phyloP scores from a whole-genome alignment of 2,113 vertebrate species.

The Tetraodon nigroviridis region DNA sequence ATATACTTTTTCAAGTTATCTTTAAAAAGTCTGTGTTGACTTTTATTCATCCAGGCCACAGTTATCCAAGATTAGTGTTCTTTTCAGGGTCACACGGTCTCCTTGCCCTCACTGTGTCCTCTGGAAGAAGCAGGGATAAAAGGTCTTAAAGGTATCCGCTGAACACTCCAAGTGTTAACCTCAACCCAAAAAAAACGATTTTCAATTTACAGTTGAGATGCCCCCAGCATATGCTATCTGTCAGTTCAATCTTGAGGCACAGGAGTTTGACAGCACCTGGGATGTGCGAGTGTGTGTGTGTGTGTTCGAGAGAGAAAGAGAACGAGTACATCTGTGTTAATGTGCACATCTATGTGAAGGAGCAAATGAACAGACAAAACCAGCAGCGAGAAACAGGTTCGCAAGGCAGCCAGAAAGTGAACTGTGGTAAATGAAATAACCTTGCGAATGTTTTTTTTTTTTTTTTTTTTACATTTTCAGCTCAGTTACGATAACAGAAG shows the following conservation, averaged over 20 bases:
- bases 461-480: conserved; percentile 28
- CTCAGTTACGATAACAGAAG: conserved; percentile 29
- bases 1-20: too few species aligned
- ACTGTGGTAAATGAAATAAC: conserved; percentile 17
- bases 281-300: conserved; percentile 24
- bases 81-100: conserved; percentile 25
- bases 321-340: conserved; percentile 7
- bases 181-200: conserved; percentile 70
- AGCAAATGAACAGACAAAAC: conserved; percentile 9
- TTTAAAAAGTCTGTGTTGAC: too few species aligned
- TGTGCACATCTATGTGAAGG: conserved; percentile 19
- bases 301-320: too few species aligned
- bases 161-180: conserved; percentile 49
- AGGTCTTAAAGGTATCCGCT: conserved; percentile 52
- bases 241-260: conserved; percentile 49
- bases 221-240: conserved; percentile 56
- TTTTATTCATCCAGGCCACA: too few species aligned
- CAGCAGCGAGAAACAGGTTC: conserved; percentile 6
- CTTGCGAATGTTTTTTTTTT: conserved; percentile 28
- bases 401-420: neutral
- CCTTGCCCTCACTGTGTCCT: conserved; percentile 45
- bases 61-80: too few species aligned
- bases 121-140: conserved; percentile 34
- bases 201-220: conserved; percentile 79
- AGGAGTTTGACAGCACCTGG: conserved; percentile 42